These are phyloP conservation scores for Drosophila nr. perissopoda DNA, from an alignment of 2,888 invertebrate genomes.

Conservation along the genomic window DNA sequence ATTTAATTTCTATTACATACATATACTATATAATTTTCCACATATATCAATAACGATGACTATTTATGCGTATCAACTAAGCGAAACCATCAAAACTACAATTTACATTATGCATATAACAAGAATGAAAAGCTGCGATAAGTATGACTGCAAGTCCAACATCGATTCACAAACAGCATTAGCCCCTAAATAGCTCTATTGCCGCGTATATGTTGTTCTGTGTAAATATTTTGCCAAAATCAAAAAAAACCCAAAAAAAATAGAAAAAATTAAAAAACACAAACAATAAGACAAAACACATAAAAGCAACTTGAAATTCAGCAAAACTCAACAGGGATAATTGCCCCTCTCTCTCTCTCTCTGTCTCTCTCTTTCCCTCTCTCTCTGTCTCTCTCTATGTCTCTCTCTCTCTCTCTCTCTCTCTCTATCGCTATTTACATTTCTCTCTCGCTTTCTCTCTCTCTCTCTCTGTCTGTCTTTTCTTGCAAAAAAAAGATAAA, in stretches of 20 bases:
- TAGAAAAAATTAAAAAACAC: constrained; percentile 18
- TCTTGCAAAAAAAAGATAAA: neutral
- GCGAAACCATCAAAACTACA: constrained; percentile 38
- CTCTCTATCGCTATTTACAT: constrained; percentile 30
- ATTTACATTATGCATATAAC: constrained; percentile 14
- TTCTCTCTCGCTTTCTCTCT: constrained; percentile 18
- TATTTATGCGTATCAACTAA: constrained; percentile 80
- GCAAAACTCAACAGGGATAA: constrained; percentile 57
- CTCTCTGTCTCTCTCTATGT: constrained; percentile 24
- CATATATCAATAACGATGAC: constrained; percentile 85
- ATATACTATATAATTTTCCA: constrained; percentile 68
- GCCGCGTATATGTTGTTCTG: constrained; percentile 85
- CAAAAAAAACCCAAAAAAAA: constrained; percentile 8
- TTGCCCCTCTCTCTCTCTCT: constrained; percentile 15
- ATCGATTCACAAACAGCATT: constrained; percentile 58
- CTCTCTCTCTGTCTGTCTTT: constrained; percentile 23
- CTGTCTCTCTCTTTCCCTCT: constrained; percentile 14
- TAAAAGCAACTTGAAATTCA: constrained; percentile 72
- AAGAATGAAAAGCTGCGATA: constrained; percentile 39
- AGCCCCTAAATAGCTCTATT: constrained; percentile 82
- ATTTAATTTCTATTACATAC: constrained; percentile 67
- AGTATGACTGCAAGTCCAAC: constrained; percentile 42
- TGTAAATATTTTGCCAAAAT: constrained; percentile 61
- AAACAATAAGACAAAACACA: constrained; percentile 44
- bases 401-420: constrained; percentile 12